These are phyloP conservation scores for Crotalus horridus DNA, from an alignment of 2,113 vertebrate genomes.

Conservation along the genomic window DNA sequence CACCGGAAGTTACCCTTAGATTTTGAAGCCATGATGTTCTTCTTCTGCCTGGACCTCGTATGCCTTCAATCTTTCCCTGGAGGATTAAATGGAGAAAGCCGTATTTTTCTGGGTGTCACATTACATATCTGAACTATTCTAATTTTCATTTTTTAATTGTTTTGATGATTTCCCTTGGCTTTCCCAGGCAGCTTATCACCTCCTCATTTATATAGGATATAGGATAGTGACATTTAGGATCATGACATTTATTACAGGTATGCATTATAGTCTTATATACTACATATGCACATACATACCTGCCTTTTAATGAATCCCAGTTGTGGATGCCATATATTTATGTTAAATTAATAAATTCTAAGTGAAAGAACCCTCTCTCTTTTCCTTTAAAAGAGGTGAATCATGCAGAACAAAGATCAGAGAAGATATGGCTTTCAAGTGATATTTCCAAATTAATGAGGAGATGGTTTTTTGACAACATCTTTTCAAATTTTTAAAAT, in stretches of 20 bases:
- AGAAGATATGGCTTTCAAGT: not conserved
- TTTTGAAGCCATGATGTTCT: too few relatives aligned
- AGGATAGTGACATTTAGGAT: not conserved
- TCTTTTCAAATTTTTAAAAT: not conserved
- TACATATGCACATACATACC: not conserved
- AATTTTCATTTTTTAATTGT: too few relatives aligned
- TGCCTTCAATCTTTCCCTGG: too few relatives aligned
- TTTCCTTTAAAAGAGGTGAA: not conserved
- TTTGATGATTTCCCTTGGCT: too few relatives aligned
- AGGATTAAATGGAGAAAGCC: too few relatives aligned
- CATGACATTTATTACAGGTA: conserved; percentile 23
- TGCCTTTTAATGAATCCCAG: not conserved
- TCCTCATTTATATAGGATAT: too few relatives aligned
- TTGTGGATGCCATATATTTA: conserved; percentile 8
- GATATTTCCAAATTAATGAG: not conserved
- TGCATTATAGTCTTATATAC: conserved; percentile 12
- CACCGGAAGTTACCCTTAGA: too few relatives aligned
- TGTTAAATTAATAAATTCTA: not conserved
- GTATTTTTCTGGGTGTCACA: too few relatives aligned
- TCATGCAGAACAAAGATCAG: not conserved
- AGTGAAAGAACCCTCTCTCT: not conserved
- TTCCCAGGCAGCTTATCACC: too few relatives aligned
- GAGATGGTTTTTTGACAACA: not conserved
- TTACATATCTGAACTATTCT: too few relatives aligned
- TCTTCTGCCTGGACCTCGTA: too few relatives aligned